These are phyloP conservation scores for Calidris pygmaea DNA, from an alignment of 2,113 vertebrate genomes.

Conservation along the genomic window DNA sequence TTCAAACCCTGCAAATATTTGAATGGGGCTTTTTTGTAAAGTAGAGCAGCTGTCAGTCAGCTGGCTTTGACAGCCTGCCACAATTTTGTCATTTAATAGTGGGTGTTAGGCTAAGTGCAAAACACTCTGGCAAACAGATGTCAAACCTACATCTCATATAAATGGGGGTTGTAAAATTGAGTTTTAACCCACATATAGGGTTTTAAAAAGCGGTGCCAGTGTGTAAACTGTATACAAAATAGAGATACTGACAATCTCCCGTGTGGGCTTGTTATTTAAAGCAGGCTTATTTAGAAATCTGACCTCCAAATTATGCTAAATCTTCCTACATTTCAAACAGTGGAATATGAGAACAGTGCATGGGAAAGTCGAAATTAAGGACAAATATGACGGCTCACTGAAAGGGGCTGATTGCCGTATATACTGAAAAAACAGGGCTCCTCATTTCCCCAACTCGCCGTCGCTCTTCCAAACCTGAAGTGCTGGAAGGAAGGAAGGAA, in stretches of 20 bases:
- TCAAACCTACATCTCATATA: slow-evolving; percentile 78
- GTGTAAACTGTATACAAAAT: slow-evolving; percentile 45
- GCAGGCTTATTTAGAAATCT: slow-evolving; percentile 46
- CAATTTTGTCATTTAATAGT: slow-evolving; percentile 81
- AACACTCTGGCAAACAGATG: slow-evolving; percentile 86
- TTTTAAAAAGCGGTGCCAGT: slow-evolving; percentile 36
- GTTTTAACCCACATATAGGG: slow-evolving; percentile 69
- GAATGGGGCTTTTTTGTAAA: slow-evolving; percentile 77
- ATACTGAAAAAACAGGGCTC: not conserved
- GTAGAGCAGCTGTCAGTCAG: slow-evolving; percentile 86
- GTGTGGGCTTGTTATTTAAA: slow-evolving; percentile 40
- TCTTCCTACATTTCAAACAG: slow-evolving; percentile 29
- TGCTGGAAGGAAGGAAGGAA: too few species aligned
- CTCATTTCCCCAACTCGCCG: not conserved
- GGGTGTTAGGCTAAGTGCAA: slow-evolving; percentile 81
- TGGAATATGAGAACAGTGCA: not conserved
- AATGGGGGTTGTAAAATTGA: slow-evolving; percentile 73
- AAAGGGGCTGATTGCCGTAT: not conserved
- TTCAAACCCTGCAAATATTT: slow-evolving; percentile 79
- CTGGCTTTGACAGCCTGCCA: slow-evolving; percentile 88
- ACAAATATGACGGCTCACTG: not conserved
- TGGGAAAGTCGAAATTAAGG: slow-evolving; percentile 35
- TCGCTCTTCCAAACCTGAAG: not conserved
- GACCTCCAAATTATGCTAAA: slow-evolving; percentile 62
- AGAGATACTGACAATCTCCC: slow-evolving; percentile 38